A percentile compares a stretch with the other conserved stretches of the same genome.
Evolutionary conservation across 2,797 vertebrate species (phyloP).

Genomic region (Masticophis lateralis): DNA sequence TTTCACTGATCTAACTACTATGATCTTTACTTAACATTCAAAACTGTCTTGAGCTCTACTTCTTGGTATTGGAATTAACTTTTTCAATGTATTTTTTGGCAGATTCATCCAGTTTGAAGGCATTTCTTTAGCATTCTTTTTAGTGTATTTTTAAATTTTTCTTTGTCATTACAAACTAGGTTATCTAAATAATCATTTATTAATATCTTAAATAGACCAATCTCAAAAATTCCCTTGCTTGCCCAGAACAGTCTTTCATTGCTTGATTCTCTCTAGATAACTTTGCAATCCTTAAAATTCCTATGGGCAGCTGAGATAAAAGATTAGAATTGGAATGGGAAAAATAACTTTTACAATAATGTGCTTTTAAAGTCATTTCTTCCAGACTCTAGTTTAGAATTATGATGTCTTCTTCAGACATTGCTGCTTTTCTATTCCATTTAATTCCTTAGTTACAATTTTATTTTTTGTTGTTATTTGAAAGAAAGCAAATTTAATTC

Average conservation of each 20-base stretch:
- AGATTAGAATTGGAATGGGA: neutral
- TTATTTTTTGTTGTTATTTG: constrained; percentile 52
- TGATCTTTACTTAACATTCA: neutral
- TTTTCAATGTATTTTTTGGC: neutral
- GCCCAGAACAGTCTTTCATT: neutral
- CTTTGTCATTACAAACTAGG: neutral
- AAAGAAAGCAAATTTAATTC: constrained; percentile 76
- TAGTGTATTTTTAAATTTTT: neutral
- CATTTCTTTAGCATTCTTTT: neutral
- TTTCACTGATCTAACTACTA: neutral
- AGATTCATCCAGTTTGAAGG: neutral
- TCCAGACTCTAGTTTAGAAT: neutral
- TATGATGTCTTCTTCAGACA: neutral
- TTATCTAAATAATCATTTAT: neutral
- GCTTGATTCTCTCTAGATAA: neutral
- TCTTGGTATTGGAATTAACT: neutral
- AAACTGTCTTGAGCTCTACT: neutral
- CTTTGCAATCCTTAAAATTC: neutral
- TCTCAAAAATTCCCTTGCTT: neutral
- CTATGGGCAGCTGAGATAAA: neutral
- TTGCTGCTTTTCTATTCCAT: neutral
- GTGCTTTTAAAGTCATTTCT: accelerated
- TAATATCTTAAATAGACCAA: neutral
- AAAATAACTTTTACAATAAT: neutral
- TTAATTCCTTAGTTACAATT: constrained; percentile 24